These are phyloP conservation scores for Melanophora roralis DNA, from an alignment of 2,888 invertebrate species.

Conservation along the genomic window DNA sequence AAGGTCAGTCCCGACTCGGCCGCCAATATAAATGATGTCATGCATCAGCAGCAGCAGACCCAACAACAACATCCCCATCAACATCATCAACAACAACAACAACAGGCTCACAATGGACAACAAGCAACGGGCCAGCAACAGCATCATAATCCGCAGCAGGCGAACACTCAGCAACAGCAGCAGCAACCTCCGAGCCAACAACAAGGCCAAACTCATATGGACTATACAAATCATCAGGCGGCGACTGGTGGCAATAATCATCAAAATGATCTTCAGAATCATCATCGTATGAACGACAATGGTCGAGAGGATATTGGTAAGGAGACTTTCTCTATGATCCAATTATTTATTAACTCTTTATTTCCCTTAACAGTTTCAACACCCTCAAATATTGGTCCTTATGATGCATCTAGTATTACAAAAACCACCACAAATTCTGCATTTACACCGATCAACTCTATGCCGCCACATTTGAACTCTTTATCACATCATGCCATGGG, in stretches of 20 bases:
- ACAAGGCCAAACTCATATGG: constrained; percentile 81
- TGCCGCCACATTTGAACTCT: constrained; percentile 85
- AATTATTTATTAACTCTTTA: too few species aligned
- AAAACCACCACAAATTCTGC: constrained; percentile 87
- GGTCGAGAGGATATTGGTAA: constrained; percentile 78
- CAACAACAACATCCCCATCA: constrained; percentile 82
- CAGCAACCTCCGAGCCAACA: constrained; percentile 76
- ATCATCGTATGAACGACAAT: constrained; percentile 79
- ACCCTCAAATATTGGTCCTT: constrained; percentile 75
- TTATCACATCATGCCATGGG: constrained; percentile 84
- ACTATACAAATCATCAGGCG: constrained; percentile 60
- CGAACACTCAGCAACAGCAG: constrained; percentile 81
- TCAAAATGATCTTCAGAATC: constrained; percentile 83
- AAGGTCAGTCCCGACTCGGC: constrained; percentile 90
- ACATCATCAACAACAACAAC: constrained; percentile 79
- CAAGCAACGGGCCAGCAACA: constrained; percentile 81
- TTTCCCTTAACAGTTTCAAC: constrained; percentile 68
- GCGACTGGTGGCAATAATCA: constrained; percentile 78
- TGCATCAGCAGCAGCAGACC: constrained; percentile 80
- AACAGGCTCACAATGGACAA: constrained; percentile 78
- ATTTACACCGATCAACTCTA: constrained; percentile 94
- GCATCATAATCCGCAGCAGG: constrained; percentile 79
- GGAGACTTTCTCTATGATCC: constrained; percentile 61
- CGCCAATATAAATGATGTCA: constrained; percentile 80
- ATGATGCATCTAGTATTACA: constrained; percentile 78